Evolutionary conservation across 2,113 vertebrate species (phyloP).

Genomic region (Ictalurus punctatus): DNA sequence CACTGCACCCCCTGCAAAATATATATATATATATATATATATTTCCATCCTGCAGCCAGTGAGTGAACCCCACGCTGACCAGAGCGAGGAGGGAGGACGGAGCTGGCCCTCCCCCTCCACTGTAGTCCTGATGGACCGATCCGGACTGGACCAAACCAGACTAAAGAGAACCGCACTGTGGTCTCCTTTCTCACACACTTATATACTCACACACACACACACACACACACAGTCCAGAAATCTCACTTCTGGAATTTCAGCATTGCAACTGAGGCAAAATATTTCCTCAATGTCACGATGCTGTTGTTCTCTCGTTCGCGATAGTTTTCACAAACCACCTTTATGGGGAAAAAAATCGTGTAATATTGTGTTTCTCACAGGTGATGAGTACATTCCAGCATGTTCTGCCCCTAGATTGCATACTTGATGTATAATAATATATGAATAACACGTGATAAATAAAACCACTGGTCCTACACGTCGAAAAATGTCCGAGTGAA

Average conservation of each 20-base stretch:
- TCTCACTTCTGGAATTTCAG: conserved; percentile 4
- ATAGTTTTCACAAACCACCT: neutral
- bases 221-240: neutral
- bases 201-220: neutral
- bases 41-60: conserved; percentile 91
- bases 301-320: neutral
- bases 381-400: neutral
- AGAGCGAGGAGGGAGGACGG: conserved; percentile 51
- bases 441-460: neutral
- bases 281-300: conserved; percentile 17
- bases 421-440: neutral
- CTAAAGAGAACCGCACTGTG: neutral
- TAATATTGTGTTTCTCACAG: neutral
- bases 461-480: neutral
- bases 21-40: conserved; percentile 46
- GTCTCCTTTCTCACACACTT: neutral
- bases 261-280: neutral
- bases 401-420: neutral
- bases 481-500: neutral
- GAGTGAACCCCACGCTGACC: conserved; percentile 69
- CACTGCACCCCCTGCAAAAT: conserved; percentile 70
- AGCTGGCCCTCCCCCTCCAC: neutral
- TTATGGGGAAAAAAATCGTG: neutral
- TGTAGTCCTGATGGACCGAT: conserved; percentile 48
- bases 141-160: conserved; percentile 33